Conservation (phyloP, 2,888 invertebrate genomes). For the Pammene aurita region DNA sequence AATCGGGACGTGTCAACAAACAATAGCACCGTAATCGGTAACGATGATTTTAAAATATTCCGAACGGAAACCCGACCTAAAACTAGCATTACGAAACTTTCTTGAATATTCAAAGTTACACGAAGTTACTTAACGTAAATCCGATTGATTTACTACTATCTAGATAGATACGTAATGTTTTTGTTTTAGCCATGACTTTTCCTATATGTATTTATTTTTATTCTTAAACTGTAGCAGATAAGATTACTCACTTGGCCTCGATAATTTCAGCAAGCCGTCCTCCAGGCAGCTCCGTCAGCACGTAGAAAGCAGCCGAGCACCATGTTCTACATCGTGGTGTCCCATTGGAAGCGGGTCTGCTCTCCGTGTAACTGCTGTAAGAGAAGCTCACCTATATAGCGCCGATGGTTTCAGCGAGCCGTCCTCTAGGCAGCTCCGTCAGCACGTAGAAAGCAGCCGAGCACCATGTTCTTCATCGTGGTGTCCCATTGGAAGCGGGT, state of each 20-base stretch:
- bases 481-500: neutral
- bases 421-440: constrained; percentile 94
- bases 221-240: too few species aligned
- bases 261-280: too few species aligned
- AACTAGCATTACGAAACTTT: constrained; percentile 14
- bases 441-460: constrained; percentile 94
- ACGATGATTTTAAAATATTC: constrained; percentile 27
- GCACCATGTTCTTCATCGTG: constrained; percentile 89
- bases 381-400: constrained; percentile 85
- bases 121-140: neutral
- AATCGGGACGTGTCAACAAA: constrained; percentile 10
- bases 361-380: neutral
- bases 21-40: constrained; percentile 15
- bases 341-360: too few species aligned
- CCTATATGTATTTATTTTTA: too few species aligned
- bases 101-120: neutral
- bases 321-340: too few species aligned
- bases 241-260: too few species aligned
- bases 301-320: too few species aligned
- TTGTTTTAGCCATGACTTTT: too few species aligned
- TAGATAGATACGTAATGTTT: too few species aligned
- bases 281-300: too few species aligned
- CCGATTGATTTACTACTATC: too few species aligned
- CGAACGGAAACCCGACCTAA: constrained; percentile 28
- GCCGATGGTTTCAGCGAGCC: constrained; percentile 92